A percentile compares a stretch with the other conserved stretches of the same genome.
These are phyloP conservation scores for Brachymystax lenok DNA, from an alignment of 2,797 vertebrate species.

Conservation along the genomic window DNA sequence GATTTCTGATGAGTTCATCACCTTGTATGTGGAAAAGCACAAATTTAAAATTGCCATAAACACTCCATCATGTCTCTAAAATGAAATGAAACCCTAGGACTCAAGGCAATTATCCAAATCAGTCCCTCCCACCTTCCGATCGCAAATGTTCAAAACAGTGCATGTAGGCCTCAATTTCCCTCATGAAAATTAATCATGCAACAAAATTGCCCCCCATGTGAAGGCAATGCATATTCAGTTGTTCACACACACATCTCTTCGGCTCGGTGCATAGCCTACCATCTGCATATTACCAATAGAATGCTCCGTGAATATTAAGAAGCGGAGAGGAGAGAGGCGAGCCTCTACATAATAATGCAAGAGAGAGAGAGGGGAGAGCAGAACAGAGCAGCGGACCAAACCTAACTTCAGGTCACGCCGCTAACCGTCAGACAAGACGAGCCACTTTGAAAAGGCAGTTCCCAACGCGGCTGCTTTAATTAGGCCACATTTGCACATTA, in stretches of 20 bases:
- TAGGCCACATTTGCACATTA: conserved; percentile 40
- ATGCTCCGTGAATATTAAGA: conserved; percentile 30
- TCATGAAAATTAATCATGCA: conserved; percentile 16
- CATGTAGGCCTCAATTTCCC: background rate
- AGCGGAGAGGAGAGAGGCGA: background rate
- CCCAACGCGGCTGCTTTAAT: conserved; percentile 51
- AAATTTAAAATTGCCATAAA: conserved; percentile 51
- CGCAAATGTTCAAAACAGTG: conserved; percentile 11
- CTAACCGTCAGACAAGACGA: conserved; percentile 18
- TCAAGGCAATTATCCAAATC: conserved; percentile 41
- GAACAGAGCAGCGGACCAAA: background rate
- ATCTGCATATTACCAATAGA: conserved; percentile 29
- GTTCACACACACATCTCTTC: conserved; percentile 10
- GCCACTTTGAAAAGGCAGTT: conserved; percentile 32
- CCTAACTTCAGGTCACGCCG: conserved; percentile 30
- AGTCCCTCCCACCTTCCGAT: conserved; percentile 23
- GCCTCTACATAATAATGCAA: conserved; percentile 15
- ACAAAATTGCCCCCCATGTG: conserved; percentile 10
- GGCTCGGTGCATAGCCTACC: conserved; percentile 7
- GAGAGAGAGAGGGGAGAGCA: conserved; percentile 19
- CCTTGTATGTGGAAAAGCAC: conserved; percentile 32
- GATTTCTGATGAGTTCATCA: conserved; percentile 52
- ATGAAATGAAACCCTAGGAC: conserved; percentile 38
- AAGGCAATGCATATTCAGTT: conserved; percentile 19
- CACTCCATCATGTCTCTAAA: conserved; percentile 42